Conservation (phyloP, 1,140 invertebrate species). For the Oryctes rhinoceros region DNA sequence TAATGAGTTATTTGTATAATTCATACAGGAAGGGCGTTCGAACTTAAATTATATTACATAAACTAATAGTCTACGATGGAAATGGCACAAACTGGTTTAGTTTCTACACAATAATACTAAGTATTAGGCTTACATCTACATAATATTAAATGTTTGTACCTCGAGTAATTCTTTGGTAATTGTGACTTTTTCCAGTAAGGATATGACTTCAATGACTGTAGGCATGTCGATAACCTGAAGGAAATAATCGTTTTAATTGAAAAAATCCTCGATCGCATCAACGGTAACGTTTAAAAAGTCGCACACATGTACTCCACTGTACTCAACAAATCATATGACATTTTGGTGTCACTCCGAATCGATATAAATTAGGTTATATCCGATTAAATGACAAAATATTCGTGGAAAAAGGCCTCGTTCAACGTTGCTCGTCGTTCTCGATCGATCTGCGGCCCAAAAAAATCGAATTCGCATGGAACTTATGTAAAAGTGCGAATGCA, state of each 20-base stretch:
- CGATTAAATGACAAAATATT: slow-evolving; percentile 20
- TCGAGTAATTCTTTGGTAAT: slow-evolving; percentile 95
- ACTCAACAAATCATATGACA: slow-evolving; percentile 36
- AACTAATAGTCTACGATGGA: neutral
- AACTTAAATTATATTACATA: neutral
- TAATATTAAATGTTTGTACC: slow-evolving; percentile 65
- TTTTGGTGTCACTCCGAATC: slow-evolving; percentile 15
- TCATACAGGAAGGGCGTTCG: too few species aligned
- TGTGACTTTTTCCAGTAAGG: slow-evolving; percentile 88
- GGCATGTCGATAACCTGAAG: slow-evolving; percentile 93
- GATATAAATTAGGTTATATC: slow-evolving; percentile 27
- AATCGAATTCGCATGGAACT: slow-evolving; percentile 6
- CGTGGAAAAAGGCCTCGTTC: neutral
- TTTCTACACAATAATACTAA: slow-evolving; percentile 25
- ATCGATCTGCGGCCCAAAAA: neutral
- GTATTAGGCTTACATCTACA: slow-evolving; percentile 3
- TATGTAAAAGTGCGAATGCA: slow-evolving; percentile 25
- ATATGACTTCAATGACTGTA: slow-evolving; percentile 89
- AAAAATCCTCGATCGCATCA: neutral
- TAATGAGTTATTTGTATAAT: too few species aligned
- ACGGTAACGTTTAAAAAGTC: neutral
- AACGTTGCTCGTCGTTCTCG: neutral
- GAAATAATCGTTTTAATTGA: slow-evolving; percentile 18
- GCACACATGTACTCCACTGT: slow-evolving; percentile 25
- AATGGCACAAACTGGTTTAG: neutral